phyloP scores from a whole-genome alignment of 2,888 invertebrate genomes.

The Agrenia bidenticulata region DNA sequence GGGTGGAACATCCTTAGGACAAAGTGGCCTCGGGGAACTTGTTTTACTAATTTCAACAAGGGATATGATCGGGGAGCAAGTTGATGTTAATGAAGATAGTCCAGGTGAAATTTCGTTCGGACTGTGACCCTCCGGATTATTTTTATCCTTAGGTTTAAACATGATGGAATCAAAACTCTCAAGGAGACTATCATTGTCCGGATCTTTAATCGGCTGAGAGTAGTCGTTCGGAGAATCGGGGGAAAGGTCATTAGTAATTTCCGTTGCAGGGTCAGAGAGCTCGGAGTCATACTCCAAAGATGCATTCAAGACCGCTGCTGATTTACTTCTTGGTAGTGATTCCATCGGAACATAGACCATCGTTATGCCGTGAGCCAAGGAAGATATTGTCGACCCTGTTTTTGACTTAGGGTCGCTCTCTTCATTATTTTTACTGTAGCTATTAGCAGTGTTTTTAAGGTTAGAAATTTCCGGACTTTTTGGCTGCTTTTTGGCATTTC shows the following conservation, averaged over 20 bases:
- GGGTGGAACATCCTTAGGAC: slow-evolving; percentile 7
- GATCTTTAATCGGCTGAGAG: slow-evolving; percentile 32
- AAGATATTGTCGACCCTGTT: slow-evolving; percentile 27
- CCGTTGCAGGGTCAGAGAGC: background rate
- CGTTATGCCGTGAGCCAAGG: slow-evolving; percentile 41
- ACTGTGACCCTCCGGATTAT: slow-evolving; percentile 3
- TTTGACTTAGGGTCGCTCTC: slow-evolving; percentile 11
- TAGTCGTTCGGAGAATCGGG: background rate
- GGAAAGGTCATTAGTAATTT: background rate
- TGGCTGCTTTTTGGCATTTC: too few relatives aligned
- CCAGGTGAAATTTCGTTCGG: background rate
- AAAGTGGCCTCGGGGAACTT: too few relatives aligned
- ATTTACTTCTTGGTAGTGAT: slow-evolving; percentile 21
- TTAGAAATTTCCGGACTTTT: background rate
- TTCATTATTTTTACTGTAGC: too few relatives aligned
- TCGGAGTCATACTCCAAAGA: slow-evolving; percentile 13
- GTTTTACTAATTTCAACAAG: too few relatives aligned
- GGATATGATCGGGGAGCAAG: background rate
- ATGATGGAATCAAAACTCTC: slow-evolving; percentile 49
- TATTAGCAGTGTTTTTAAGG: background rate
- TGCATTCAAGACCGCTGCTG: slow-evolving; percentile 9
- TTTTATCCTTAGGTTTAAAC: slow-evolving; percentile 43
- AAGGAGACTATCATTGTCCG: slow-evolving; percentile 43
- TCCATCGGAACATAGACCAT: slow-evolving; percentile 52
- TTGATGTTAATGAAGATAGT: slow-evolving; percentile 1